Conservation (phyloP, 2,113 vertebrate species). For the Eonycteris spelaea region DNA sequence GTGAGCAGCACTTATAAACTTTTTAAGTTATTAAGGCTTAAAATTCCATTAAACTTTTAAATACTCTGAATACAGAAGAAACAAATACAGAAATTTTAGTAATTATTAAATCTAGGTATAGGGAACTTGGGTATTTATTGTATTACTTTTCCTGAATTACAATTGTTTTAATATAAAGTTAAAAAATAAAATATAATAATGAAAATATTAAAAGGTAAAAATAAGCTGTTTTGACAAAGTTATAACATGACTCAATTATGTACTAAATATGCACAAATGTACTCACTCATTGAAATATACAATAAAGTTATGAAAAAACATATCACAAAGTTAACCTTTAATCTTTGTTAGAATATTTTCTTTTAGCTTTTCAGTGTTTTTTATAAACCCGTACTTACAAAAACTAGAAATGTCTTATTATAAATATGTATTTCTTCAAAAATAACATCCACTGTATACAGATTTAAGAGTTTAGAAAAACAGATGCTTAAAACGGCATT, state of each 20-base stretch:
- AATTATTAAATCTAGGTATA: conserved; percentile 15
- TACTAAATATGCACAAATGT: neutral
- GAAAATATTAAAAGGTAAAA: conserved; percentile 1
- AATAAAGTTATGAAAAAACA: neutral
- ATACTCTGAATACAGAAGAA: neutral
- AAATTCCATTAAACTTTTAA: neutral
- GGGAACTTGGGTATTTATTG: neutral
- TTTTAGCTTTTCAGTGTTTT: conserved; percentile 32
- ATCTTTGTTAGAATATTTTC: neutral
- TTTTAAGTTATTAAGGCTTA: neutral
- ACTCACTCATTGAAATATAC: neutral
- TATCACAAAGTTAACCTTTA: neutral
- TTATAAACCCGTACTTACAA: neutral
- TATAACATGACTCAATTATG: neutral
- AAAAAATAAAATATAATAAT: conserved; percentile 40
- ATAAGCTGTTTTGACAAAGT: neutral
- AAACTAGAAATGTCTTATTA: neutral
- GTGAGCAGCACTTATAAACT: neutral
- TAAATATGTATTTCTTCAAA: conserved; percentile 15
- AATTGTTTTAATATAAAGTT: neutral
- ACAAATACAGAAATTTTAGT: neutral
- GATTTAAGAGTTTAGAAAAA: neutral
- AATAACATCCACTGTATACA: neutral
- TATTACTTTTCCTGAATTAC: neutral
- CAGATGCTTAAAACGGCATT: neutral